These are phyloP conservation scores for Brachirus orientalis DNA, from an alignment of 2,113 vertebrate species.

Conservation along the genomic window DNA sequence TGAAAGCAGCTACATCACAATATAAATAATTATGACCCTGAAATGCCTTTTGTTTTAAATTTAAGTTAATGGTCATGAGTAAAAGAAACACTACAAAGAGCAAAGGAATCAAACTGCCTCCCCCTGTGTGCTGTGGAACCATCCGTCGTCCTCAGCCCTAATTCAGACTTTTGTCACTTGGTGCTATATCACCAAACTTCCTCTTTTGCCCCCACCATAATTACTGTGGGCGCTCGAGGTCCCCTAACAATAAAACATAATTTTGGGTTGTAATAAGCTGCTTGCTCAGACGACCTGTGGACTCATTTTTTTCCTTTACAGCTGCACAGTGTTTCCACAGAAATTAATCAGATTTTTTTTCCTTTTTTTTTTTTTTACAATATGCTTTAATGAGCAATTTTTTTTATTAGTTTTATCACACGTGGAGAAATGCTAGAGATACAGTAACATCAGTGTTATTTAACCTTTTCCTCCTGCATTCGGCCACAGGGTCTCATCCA, in stretches of 20 bases:
- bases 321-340: not conserved
- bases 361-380: too few species aligned
- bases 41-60: not conserved
- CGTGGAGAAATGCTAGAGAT: not conserved
- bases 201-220: not conserved
- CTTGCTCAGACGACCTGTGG: not conserved
- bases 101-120: not conserved
- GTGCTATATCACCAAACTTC: not conserved
- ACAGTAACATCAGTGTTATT: not conserved
- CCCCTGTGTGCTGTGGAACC: not conserved
- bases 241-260: slow-evolving; percentile 6
- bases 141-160: not conserved
- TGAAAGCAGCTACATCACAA: not conserved
- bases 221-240: slow-evolving; percentile 5
- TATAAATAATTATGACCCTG: not conserved
- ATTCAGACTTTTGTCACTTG: not conserved
- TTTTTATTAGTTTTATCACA: not conserved
- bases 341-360: not conserved
- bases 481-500: not conserved
- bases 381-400: not conserved
- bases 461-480: not conserved
- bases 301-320: not conserved
- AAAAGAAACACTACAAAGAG: not conserved
- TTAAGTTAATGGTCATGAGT: not conserved
- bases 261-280: slow-evolving; percentile 11